Evolutionary conservation across 2,113 vertebrate genomes (phyloP), one percentile per base, ranked within the genome.

Genomic region (Halcyon malimbica): DNA sequence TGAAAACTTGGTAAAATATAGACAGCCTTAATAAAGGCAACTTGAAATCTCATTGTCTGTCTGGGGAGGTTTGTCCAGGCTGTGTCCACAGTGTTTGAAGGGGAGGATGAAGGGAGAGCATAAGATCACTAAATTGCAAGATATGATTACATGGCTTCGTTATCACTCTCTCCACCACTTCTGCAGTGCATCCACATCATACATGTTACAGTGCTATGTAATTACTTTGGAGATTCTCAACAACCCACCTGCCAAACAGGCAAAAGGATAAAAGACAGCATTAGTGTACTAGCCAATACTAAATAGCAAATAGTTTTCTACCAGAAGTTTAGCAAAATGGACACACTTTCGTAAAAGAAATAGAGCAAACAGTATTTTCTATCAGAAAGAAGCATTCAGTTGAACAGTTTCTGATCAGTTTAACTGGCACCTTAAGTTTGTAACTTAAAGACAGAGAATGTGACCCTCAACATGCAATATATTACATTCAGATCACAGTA

Each of bases 191-290:
- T 13, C 11, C 12, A 31, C 14, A 14, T 68, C 24, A 15, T 33
- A 25, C 9, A 6, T 33, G 6, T 51, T 50, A 60, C 2, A 1
- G 8, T 23, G 5, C 0, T 0, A 44, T 21, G 9, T 9, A 68
- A 16, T 39, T 24, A 54, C 20, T 18, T 29, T 65, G 50, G 51
- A 70, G 19, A 74, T 54, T 77, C 65, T 68, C 48, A 74, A 7
- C 8, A 60, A 35, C 20, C 48, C 35, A 26, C n/a, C 11, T 74
- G 54, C 37, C 65, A 91, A 69, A 17, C 23, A 79, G 16, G 20
- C 10, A 50, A 54, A 46, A 77, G 10, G 10, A 13, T 85, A 56
- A 51, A 62, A 53, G 9, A 29, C 26, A 76, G 29, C 5, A 23
- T 53, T 77, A 39, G 24, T 39, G 20, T 28, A 35, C 50, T 56